A percentile compares a stretch with the other conserved stretches of the same genome.
Evolutionary conservation across 2,797 vertebrate genomes (phyloP).

Genomic region (Acanthurus lineatus): DNA sequence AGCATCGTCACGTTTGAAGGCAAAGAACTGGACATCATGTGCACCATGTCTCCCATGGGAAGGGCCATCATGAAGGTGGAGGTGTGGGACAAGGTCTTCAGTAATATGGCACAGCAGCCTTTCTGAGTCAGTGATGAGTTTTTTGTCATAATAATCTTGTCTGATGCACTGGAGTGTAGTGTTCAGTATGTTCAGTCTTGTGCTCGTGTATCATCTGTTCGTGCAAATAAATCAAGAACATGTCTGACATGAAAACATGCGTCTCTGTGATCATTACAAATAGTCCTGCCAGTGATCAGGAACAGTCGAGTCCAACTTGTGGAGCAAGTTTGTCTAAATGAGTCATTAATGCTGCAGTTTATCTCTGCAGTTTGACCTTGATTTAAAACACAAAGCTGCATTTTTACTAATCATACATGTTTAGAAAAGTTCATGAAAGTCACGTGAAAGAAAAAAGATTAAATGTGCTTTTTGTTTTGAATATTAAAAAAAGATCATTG

Average conservation of each 20-base stretch:
- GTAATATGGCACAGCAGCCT: fast-evolving
- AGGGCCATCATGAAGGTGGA: constrained; percentile 79
- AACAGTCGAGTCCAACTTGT: neutral
- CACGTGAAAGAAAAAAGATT: neutral
- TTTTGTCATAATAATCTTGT: neutral
- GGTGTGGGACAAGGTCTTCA: constrained; percentile 78
- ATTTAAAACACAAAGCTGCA: neutral
- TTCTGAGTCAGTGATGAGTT: neutral
- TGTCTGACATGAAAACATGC: neutral
- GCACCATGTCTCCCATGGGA: constrained; percentile 78
- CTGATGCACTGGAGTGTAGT: neutral
- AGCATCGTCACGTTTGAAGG: constrained; percentile 45
- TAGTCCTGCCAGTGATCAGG: neutral
- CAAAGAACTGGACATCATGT: constrained; percentile 54
- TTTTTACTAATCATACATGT: neutral
- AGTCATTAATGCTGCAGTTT: neutral
- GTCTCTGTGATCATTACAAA: constrained; percentile 19
- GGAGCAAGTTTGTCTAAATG: neutral
- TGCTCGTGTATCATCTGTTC: constrained; percentile 22
- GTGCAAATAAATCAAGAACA: constrained; percentile 59
- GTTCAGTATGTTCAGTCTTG: neutral
- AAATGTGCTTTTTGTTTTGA: neutral
- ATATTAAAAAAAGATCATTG: neutral
- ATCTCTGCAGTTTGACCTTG: neutral
- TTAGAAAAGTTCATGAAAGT: neutral